Evolutionary conservation across 2,113 vertebrate genomes (phyloP).

Genomic region (Hydrolagus affinis): DNA sequence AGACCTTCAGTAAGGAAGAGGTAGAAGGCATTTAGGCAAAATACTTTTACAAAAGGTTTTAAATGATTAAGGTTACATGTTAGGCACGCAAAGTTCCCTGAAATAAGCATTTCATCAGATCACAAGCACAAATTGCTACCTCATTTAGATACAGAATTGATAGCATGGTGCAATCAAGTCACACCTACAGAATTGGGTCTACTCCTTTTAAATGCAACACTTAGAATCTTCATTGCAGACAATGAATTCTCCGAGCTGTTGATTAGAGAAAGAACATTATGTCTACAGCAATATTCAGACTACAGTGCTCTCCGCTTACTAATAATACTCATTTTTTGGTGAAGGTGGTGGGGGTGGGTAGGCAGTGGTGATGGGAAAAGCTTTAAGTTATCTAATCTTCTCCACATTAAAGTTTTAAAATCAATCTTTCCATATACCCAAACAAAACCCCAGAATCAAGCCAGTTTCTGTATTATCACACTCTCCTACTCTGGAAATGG

Average conservation of each 20-base stretch:
- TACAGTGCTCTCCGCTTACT: constrained; percentile 27
- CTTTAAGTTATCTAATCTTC: too few relatives aligned
- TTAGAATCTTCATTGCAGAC: not conserved
- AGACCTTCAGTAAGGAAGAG: constrained; percentile 92
- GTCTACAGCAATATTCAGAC: constrained; percentile 17
- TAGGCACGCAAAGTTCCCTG: constrained; percentile 6
- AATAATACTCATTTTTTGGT: not conserved
- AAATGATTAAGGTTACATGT: constrained; percentile 6
- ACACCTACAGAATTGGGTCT: constrained; percentile 23
- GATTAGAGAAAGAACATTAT: constrained; percentile 11
- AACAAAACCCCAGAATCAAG: too few relatives aligned
- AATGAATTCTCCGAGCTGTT: not conserved
- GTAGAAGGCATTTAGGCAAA: constrained; percentile 80
- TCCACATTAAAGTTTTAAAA: too few relatives aligned
- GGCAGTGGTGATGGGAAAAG: not conserved
- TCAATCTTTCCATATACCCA: too few relatives aligned
- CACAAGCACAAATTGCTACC: not conserved
- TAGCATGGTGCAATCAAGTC: constrained; percentile 12
- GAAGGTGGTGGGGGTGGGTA: constrained; percentile 17
- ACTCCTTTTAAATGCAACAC: not conserved
- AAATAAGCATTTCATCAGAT: constrained; percentile 6
- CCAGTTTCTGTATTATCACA: too few relatives aligned
- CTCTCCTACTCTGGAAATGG: too few relatives aligned
- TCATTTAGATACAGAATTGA: constrained; percentile 16
- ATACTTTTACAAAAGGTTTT: not conserved